Base-by-base conservation (phyloP, 2,888 invertebrate species). In the Charanyca ferruginea region DNA sequence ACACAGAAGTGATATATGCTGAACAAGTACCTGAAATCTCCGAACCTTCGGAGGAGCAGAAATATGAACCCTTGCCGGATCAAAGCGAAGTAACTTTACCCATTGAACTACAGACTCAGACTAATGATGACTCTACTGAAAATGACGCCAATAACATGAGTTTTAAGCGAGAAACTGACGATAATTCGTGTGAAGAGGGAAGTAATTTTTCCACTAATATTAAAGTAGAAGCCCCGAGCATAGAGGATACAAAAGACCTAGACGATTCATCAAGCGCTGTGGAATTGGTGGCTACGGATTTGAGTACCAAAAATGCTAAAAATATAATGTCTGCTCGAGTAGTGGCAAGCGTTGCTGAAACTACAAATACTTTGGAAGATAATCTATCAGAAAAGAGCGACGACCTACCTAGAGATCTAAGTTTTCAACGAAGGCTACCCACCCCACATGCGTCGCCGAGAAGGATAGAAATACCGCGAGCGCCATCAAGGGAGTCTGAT, bases 401-500 rank as follows among this genome's bases (percentile, higher is more conserved):
- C 65, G 96, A 96, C 73, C 93, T 96, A 66, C 96, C 97, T 65
- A 96, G 95, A 88, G 97, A 97, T 85, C 89, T 97, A 62, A 96
- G 96, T 79, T 93, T 95, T 81, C 97, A 96, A 79, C 96, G 96
- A 88, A 93, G 89, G 83, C 79, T 86, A 79, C 94, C 91, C 45
- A 94, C 93, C 53, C 93, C 90, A 72, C 93, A 95, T 79, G 91
- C 93, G 72, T 96, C 96, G 54, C 95, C 94, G 53, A 87, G 93
- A 70, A 90, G 95, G 78, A 93, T 93, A 77, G 95, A 95, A 16
- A 90, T 94, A 79, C 95, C 95, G 51, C 93, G 97, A 66, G 97
- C 97, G 8, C 96, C 96, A 7, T 97, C 97, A 2, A 96, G 97
- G 71, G 97, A 96, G 82, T 97, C 97, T 1, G 97, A 97, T 87